Percentiles rank a stretch among this genome's conserved stretches.
Evolutionary conservation across 2,888 invertebrate species (phyloP).

Genomic region (Meloe dianella): DNA sequence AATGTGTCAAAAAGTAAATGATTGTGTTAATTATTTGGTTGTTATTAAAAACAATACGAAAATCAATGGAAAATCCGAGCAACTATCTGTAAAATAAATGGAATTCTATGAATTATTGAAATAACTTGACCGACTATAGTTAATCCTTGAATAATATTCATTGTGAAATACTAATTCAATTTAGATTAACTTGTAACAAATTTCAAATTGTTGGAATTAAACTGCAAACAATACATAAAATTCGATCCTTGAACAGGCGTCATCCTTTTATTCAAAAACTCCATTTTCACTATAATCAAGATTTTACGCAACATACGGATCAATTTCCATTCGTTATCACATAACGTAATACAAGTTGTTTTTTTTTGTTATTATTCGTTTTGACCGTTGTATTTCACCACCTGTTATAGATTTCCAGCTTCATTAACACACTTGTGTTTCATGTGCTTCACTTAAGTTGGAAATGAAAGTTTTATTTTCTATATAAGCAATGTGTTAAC

Average conservation of each 20-base stretch:
- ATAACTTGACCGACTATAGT: neutral
- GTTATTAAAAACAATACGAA: neutral
- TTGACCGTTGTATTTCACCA: too few relatives aligned
- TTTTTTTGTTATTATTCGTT: too few relatives aligned
- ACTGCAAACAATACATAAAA: neutral
- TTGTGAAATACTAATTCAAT: neutral
- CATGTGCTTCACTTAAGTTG: too few relatives aligned
- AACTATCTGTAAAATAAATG: too few relatives aligned
- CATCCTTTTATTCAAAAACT: too few relatives aligned
- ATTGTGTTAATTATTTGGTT: neutral
- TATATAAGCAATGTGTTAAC: too few relatives aligned
- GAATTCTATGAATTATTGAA: neutral
- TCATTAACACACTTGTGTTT: too few relatives aligned
- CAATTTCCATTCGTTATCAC: neutral
- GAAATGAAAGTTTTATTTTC: too few relatives aligned
- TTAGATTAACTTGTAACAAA: constrained; percentile 10
- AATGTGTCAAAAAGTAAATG: neutral
- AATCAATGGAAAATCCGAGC: neutral
- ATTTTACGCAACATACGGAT: neutral
- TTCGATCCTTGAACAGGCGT: too few relatives aligned
- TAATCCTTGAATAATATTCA: neutral
- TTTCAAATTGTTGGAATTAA: neutral
- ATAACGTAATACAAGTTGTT: too few relatives aligned
- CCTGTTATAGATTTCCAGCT: too few relatives aligned
- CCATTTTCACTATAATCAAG: too few relatives aligned